phyloP scores from a whole-genome alignment of 2,113 vertebrate genomes.

The Campylomormyrus tamandua region DNA sequence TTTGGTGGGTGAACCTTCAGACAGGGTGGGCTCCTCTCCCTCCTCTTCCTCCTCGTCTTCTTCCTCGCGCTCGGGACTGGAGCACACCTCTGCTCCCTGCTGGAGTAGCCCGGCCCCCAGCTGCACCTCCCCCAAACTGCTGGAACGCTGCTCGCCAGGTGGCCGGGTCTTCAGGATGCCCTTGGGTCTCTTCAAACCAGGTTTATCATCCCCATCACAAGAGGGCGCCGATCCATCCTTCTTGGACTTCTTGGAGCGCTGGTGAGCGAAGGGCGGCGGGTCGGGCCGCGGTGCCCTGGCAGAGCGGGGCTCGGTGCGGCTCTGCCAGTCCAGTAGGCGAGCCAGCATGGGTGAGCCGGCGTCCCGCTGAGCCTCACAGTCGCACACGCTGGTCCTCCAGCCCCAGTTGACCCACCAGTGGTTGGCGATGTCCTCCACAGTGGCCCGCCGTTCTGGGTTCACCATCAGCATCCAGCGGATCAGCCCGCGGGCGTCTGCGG shows the following conservation, averaged over 20 bases:
- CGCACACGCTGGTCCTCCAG: slow-evolving; percentile 92
- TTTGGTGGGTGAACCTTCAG: slow-evolving; percentile 63
- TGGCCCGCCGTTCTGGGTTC: slow-evolving; percentile 91
- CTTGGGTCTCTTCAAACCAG: slow-evolving; percentile 84
- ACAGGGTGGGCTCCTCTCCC: slow-evolving; percentile 39
- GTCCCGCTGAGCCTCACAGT: slow-evolving; percentile 80
- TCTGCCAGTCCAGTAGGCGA: slow-evolving; percentile 94
- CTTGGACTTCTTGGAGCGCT: slow-evolving; percentile 87
- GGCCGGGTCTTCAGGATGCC: slow-evolving; percentile 88
- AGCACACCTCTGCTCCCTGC: slow-evolving; percentile 69
- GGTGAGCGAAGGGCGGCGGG: slow-evolving; percentile 57
- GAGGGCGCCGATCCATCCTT: slow-evolving; percentile 65
- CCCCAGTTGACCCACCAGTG: slow-evolving; percentile 99
- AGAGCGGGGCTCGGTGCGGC: slow-evolving; percentile 60
- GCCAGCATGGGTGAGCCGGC: slow-evolving; percentile 84
- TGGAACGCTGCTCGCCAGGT: slow-evolving; percentile 75
- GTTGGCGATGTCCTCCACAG: slow-evolving; percentile 96
- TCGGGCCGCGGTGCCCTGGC: slow-evolving; percentile 29
- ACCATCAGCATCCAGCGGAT: slow-evolving; percentile 99
- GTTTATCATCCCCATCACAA: slow-evolving; percentile 59
- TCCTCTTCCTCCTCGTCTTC: slow-evolving; percentile 66
- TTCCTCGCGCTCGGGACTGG: slow-evolving; percentile 54
- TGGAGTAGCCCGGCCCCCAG: slow-evolving; percentile 64
- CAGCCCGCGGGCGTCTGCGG: slow-evolving; percentile 85
- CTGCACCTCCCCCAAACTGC: slow-evolving; percentile 66